These are phyloP conservation scores for Oasisia sp. DNA, from an alignment of 2,888 invertebrate species.

Conservation along the genomic window DNA sequence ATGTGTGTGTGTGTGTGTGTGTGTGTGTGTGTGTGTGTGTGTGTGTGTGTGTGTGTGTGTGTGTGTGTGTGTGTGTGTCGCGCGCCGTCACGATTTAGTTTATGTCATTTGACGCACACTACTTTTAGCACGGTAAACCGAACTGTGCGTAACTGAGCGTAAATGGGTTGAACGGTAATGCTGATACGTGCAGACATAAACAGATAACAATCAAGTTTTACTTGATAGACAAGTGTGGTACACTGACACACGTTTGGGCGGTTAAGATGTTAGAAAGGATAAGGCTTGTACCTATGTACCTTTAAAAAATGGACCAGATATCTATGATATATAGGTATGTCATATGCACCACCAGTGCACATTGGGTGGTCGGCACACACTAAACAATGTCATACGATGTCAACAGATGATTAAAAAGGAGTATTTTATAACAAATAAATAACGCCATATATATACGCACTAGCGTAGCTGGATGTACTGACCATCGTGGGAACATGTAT, in stretches of 20 bases:
- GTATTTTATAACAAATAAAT: neutral
- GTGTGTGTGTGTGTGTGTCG: no score
- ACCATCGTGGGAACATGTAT: neutral
- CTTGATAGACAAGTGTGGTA: neutral
- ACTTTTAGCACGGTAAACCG: no score
- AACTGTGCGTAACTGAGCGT: no score
- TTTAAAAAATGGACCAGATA: neutral
- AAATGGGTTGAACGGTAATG: neutral
- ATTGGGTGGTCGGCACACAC: neutral
- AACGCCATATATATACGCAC: neutral
- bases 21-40: no score
- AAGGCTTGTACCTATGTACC: neutral
- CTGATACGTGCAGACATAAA: neutral
- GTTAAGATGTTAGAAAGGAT: neutral
- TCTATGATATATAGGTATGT: neutral
- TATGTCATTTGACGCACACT: no score
- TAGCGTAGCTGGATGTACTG: neutral
- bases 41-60: no score
- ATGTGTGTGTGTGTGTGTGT: no score
- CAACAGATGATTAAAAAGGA: neutral
- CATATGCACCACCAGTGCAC: neutral
- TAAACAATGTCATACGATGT: no score
- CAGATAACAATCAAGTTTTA: neutral
- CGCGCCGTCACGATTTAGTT: no score
- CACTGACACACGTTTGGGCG: neutral